Base-by-base conservation (phyloP, 1,140 invertebrate genomes). In the Mesaphorura yosii region DNA sequence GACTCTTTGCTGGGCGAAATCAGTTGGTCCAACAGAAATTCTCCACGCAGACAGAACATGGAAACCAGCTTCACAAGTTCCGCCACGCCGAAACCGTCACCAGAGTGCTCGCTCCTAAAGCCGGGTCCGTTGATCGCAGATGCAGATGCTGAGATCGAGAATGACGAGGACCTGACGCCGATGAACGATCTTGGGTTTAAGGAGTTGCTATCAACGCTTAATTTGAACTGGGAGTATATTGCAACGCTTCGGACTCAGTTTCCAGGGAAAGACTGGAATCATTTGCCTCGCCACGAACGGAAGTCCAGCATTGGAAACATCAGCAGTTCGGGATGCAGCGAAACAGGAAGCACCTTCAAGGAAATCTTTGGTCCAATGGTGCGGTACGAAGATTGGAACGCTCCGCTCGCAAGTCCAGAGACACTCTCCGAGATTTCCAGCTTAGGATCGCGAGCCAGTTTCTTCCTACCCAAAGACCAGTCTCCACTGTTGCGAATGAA, bases 341-440 rank as follows among this genome's bases (percentile, higher is more conserved):
- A 57, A 3, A 49, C 46, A 15, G 58, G 52, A 12, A 52, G 44
- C 37, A 55, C 61, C 3, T 58, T 63, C 45, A 59, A 59, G 20
- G 61, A 63, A 31, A 59, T 63, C 14, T 63, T 63, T 22, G 63
- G 57, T 40, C 39, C 56, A 45, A 47, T 57, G 25, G 57, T 53
- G n/a, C 10, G n/a, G 20, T 73, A 76, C 56, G 76, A 79, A 48
- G 79, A 81, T 60, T 81, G 79, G 74, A 68, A 81, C 20, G 86
- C 86, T 0, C 86, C 87, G 0, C 65, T 91, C 20, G 87, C 87
- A 1, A 86, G 84, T 25, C 86, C 87, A 1, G 86, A 91, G 67
- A 88, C 83, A 1, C 66, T 88, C 2, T 88, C 84, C 0, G 84
- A 88, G 67, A 76, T 83, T 4, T 87, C 84, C 14, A 74, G 72